A percentile compares a stretch with the other conserved stretches of the same genome.
Conservation (phyloP, 2,113 vertebrate genomes). For the Corythaixoides concolor region DNA sequence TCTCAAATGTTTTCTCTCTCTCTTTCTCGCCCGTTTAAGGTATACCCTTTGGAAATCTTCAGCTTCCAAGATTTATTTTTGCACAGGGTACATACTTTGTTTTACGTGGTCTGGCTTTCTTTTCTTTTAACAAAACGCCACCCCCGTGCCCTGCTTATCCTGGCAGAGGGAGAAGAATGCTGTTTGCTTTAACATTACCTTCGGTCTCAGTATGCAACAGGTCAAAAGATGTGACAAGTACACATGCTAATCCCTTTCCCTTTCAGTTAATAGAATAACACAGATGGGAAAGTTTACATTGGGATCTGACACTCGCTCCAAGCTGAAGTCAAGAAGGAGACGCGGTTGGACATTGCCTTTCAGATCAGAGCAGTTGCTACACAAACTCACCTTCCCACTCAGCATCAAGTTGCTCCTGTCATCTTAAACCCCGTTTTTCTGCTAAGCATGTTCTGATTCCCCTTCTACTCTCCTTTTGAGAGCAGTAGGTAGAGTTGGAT, state of each 20-base stretch:
- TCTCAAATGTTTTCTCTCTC: constrained; percentile 64
- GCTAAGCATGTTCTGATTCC: not conserved
- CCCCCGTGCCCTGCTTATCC: constrained; percentile 26
- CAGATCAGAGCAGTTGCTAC: not conserved
- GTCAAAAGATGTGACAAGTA: constrained; percentile 77
- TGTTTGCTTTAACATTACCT: constrained; percentile 64
- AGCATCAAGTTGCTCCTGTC: not conserved
- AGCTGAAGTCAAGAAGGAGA: constrained; percentile 33
- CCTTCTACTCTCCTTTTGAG: not conserved
- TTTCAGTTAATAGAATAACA: constrained; percentile 78
- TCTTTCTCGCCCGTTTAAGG: constrained; percentile 38
- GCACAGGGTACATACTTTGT: not conserved
- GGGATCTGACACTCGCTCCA: constrained; percentile 12
- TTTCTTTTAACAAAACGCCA: not conserved
- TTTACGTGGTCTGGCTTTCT: constrained; percentile 14
- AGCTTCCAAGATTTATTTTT: constrained; percentile 41
- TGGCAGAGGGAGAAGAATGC: constrained; percentile 50
- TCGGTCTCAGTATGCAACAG: constrained; percentile 66
- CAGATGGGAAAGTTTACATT: constrained; percentile 77
- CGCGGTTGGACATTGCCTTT: not conserved
- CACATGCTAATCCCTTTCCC: constrained; percentile 71
- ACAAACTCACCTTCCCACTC: constrained; percentile 11
- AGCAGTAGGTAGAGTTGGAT: not conserved
- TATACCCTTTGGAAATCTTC: constrained; percentile 50
- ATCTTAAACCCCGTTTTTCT: not conserved